Evolutionary conservation across 1,140 invertebrate species (phyloP), one percentile per base, ranked within the genome.

Genomic region (Bathynomus jamesi): DNA sequence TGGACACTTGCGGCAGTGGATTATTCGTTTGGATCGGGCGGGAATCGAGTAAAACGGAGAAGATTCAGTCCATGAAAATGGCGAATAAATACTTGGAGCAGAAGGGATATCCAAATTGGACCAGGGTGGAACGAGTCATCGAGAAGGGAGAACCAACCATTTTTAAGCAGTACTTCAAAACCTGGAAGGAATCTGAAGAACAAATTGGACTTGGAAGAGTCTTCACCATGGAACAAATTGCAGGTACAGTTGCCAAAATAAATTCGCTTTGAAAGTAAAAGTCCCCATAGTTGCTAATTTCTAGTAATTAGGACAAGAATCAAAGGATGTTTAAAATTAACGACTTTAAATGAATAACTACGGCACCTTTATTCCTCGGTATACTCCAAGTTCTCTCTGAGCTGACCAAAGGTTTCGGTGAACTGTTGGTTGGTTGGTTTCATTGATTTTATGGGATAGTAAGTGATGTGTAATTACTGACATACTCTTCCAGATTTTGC

Each of bases 1-100:
- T 95, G 79, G 92, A 95, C 81, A 90, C 91, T 5, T 90, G 89
- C 4, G 87, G 87, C 67, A 89, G 90, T 63, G 90, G 90, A 30
- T 86, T 95, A 60, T 95, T 89, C 81, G 91, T 92, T 0, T 95
- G 93, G 93, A 87, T 94, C 67, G 93, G 93, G 27, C 90, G 88
- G 78, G 85, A 88, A 32, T 88, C 90, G 31, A 90, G 88, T 3
- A 83, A 85, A 65, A 86, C 89, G 79, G 93, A 95, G 83, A 92
- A 91, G 78, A 80, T 86, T 13, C 87, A 91, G 79, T 87, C 91
- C 0, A 89, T 94, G 88, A 84, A 86, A 61, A 89, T 87, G 78
- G 93, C 91, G 2, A 86, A 91, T 81, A 85, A 87, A 67, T 91
- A 89, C 79, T 79, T 93, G 72, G 82, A 83, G 28, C 82, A 85